These are phyloP conservation scores for Oscheius onirici DNA, from an alignment of 2,888 invertebrate genomes.

Conservation along the genomic window DNA sequence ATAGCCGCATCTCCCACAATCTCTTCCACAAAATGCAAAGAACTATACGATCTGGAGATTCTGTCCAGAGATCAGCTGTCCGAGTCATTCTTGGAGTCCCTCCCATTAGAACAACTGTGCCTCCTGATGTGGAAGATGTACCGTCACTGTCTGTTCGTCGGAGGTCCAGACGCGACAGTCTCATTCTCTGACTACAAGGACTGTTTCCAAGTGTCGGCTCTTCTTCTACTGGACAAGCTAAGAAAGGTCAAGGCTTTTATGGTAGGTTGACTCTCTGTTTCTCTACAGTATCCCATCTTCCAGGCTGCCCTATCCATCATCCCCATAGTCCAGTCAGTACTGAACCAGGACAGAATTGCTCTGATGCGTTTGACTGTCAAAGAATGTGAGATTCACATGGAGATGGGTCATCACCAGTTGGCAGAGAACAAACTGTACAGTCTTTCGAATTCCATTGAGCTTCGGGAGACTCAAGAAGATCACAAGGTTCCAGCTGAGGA, in stretches of 20 bases:
- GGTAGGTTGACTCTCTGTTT: not conserved
- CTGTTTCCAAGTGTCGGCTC: not conserved
- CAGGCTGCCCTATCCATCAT: slow-evolving; percentile 15
- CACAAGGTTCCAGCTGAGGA: not conserved
- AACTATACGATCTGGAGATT: slow-evolving; percentile 6
- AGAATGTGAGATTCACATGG: slow-evolving; percentile 17
- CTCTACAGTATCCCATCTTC: not conserved
- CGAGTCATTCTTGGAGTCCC: not conserved
- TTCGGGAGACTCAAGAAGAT: not conserved
- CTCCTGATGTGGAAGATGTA: slow-evolving; percentile 24
- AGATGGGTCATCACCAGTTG: slow-evolving; percentile 31
- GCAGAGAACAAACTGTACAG: slow-evolving; percentile 12
- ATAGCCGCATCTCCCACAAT: not conserved
- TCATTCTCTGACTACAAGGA: slow-evolving; percentile 1
- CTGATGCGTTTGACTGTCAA: not conserved
- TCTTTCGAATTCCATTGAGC: not conserved
- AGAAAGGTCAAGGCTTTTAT: slow-evolving; percentile 11
- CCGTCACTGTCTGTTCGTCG: slow-evolving; percentile 15
- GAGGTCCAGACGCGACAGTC: not conserved
- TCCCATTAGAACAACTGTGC: slow-evolving; percentile 6
- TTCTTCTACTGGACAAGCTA: slow-evolving; percentile 8
- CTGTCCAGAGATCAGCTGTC: not conserved
- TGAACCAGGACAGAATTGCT: not conserved
- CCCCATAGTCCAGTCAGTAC: not conserved
- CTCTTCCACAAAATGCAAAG: not conserved